A percentile compares a stretch with the other conserved stretches of the same genome.
These are phyloP conservation scores for Enteromius mattozi DNA, from an alignment of 2,797 vertebrate species.

Conservation along the genomic window DNA sequence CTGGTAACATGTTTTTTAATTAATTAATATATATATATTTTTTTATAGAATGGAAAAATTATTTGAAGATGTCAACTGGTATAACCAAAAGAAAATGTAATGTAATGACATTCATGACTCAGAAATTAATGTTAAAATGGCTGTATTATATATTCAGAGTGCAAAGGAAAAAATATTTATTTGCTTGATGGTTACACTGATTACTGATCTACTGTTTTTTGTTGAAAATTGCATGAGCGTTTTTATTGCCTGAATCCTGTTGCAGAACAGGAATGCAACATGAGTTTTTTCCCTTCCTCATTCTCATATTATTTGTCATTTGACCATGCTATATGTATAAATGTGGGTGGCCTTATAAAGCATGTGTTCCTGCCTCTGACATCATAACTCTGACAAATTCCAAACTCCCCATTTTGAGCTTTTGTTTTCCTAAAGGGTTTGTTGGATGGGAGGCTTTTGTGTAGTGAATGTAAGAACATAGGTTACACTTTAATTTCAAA, in stretches of 20 bases:
- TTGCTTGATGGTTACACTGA: background rate
- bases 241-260: background rate
- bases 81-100: too few relatives aligned
- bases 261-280: background rate
- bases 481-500: background rate
- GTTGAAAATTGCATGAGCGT: too few relatives aligned
- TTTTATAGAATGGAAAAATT: too few relatives aligned
- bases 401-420: background rate
- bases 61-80: too few relatives aligned
- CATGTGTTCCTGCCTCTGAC: background rate
- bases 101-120: too few relatives aligned
- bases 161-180: too few relatives aligned
- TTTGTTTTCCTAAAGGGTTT: slow-evolving; percentile 20
- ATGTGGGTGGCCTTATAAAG: background rate
- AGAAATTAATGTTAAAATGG: too few relatives aligned
- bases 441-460: background rate
- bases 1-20: too few relatives aligned
- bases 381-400: background rate
- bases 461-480: background rate
- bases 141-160: too few relatives aligned
- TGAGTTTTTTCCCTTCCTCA: background rate
- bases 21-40: too few relatives aligned
- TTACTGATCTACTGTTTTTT: background rate
- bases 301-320: background rate
- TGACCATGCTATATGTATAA: background rate